Evolutionary conservation across 2,888 invertebrate genomes (phyloP).

Genomic region (Sceliomorpha sp.): DNA sequence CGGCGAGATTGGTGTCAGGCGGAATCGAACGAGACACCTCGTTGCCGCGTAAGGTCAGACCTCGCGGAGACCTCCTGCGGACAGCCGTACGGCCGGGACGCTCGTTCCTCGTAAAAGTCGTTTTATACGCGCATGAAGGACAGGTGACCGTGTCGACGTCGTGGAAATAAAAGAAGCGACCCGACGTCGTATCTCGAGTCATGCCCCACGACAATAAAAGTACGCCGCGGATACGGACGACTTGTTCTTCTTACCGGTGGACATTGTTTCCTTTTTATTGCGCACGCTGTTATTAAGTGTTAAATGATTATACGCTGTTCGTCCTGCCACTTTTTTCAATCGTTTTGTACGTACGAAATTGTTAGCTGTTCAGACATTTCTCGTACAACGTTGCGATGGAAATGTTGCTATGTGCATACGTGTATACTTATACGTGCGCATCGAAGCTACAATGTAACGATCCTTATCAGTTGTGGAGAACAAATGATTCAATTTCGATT

Average conservation of each 20-base stretch:
- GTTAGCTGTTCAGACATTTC: too few species aligned
- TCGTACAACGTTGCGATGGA: too few species aligned
- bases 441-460: too few species aligned
- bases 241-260: constrained; percentile 31
- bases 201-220: constrained; percentile 39
- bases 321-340: too few species aligned
- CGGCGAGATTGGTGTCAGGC: constrained; percentile 74
- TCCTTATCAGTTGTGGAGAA: too few species aligned
- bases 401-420: too few species aligned
- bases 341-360: too few species aligned
- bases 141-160: constrained; percentile 68
- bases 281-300: neutral
- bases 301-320: constrained; percentile 4
- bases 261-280: constrained; percentile 14
- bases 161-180: constrained; percentile 45
- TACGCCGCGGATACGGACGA: constrained; percentile 13
- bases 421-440: too few species aligned
- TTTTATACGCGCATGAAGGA: constrained; percentile 72
- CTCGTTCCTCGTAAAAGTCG: constrained; percentile 76
- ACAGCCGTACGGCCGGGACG: constrained; percentile 67
- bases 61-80: constrained; percentile 70
- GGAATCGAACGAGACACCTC: constrained; percentile 77
- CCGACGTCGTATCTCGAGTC: constrained; percentile 61
- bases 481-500: too few species aligned
- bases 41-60: constrained; percentile 67